Conservation (phyloP, 1,140 invertebrate species). For the Achatina immaculata region DNA sequence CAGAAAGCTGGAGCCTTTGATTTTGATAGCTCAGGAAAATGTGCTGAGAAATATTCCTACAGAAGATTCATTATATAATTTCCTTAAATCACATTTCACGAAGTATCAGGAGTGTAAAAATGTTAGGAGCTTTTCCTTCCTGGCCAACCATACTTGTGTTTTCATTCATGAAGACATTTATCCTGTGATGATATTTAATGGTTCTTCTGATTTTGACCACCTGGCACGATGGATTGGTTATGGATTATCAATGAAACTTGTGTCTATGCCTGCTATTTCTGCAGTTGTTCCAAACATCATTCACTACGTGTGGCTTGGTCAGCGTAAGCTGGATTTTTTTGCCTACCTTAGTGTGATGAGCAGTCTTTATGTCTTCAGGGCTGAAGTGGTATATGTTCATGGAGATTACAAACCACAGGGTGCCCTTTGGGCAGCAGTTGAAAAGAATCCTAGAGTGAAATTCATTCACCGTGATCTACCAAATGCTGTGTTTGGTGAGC, state of each 20-base stretch:
- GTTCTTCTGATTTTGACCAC: slow-evolving; percentile 33
- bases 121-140: not conserved
- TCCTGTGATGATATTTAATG: slow-evolving; percentile 42
- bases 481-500: slow-evolving; percentile 43
- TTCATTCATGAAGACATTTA: slow-evolving; percentile 41
- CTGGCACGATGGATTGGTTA: slow-evolving; percentile 43
- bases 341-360: slow-evolving; percentile 49
- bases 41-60: slow-evolving; percentile 2
- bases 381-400: slow-evolving; percentile 51
- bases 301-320: slow-evolving; percentile 53
- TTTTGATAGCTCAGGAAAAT: slow-evolving; percentile 15
- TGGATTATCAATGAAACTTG: slow-evolving; percentile 37
- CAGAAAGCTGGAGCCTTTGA: not conserved
- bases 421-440: slow-evolving; percentile 41
- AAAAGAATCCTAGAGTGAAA: slow-evolving; percentile 37
- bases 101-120: slow-evolving; percentile 9
- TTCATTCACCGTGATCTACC: slow-evolving; percentile 48
- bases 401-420: slow-evolving; percentile 48
- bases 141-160: slow-evolving; percentile 24
- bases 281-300: slow-evolving; percentile 48
- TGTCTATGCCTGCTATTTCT: slow-evolving; percentile 29
- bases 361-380: slow-evolving; percentile 46
- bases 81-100: not conserved
- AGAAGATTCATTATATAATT: not conserved
- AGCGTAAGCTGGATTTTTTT: slow-evolving; percentile 40